Evolutionary conservation across 2,888 invertebrate species (phyloP).

Genomic region (Stenurella melanura): DNA sequence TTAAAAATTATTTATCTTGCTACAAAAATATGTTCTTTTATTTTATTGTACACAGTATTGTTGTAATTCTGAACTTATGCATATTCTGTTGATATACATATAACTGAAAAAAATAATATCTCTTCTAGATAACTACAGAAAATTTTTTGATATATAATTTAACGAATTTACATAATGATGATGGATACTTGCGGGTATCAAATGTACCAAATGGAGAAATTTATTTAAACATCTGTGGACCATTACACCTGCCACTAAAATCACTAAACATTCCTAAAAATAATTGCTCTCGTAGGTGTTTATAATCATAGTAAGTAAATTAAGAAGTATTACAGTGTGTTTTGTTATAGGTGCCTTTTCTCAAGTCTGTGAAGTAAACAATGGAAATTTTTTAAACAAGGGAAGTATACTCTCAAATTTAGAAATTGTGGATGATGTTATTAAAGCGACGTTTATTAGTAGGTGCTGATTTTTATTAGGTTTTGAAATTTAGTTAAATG

Average conservation of each 20-base stretch:
- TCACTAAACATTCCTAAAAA: slow-evolving; percentile 33
- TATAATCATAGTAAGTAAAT: slow-evolving; percentile 9
- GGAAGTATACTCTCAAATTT: slow-evolving; percentile 50
- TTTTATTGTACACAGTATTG: too few relatives aligned
- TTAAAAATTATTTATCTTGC: too few relatives aligned
- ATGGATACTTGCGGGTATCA: slow-evolving; percentile 31
- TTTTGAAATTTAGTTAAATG: neutral
- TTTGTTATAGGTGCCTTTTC: slow-evolving; percentile 56
- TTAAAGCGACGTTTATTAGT: slow-evolving; percentile 48
- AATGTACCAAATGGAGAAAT: slow-evolving; percentile 47
- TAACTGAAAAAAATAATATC: neutral
- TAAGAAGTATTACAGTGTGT: neutral
- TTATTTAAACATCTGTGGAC: slow-evolving; percentile 60
- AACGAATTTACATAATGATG: slow-evolving; percentile 43
- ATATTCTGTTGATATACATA: too few relatives aligned
- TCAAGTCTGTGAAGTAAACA: slow-evolving; percentile 55
- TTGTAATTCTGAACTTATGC: too few relatives aligned
- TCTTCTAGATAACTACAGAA: slow-evolving; percentile 46
- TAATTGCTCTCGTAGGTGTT: slow-evolving; percentile 51
- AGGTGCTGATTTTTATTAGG: slow-evolving; percentile 23
- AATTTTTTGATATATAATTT: slow-evolving; percentile 46
- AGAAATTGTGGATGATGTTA: slow-evolving; percentile 40
- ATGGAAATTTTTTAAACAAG: slow-evolving; percentile 41
- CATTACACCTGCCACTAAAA: slow-evolving; percentile 37
- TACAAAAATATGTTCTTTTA: too few relatives aligned